Evolutionary conservation across 2,888 invertebrate species (phyloP), one percentile per base, ranked within the genome.

Genomic region (Hybos culiciformis): DNA sequence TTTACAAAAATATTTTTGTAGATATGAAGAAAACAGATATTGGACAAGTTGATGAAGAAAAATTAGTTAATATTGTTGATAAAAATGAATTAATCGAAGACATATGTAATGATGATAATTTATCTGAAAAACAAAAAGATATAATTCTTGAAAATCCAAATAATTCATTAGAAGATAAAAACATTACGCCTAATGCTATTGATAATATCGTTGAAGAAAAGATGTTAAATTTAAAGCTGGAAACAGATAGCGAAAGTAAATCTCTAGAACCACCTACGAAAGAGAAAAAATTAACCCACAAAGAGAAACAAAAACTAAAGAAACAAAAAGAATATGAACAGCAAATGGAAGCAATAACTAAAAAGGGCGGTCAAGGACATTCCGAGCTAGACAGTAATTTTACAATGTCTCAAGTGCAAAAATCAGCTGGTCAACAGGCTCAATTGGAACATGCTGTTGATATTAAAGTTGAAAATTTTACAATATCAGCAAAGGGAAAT

Each of bases 401-500:
- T 61, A 91, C 96, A 4, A 86, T 98, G 48, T 96, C 96, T 5
- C 80, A 80, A 56, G 74, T 78, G 53, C 76, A 79, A 70, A 80
- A 80, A 63, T 72, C 77, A 50, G 78, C 78, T 18, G 80, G 80
- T 53, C 82, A 86, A 59, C 75, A 82, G 67, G 78, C 80, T 32
- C 81, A 84, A 26, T 58, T 87, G 52, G 96, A 97, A 60, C 85
- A 91, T 62, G 93, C 96, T 1, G 85, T 92, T 11, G 97, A 97
- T 63, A 97, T 98, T 41, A 97, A 97, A 74, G 87, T 94, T 14
- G 97, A 98, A 59, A 94, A 92, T 66, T 98, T 98, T 62, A 92
- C 92, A 45, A 98, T 99, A 53, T 80, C 91, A 17, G 98, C 98
- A 0, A 87, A 92, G 64, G 98, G 98, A 43, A 92, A 98, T 56